A percentile compares a stretch with the other conserved stretches of the same genome.
Conservation (phyloP, 2,888 invertebrate genomes). For the Dynastes tityus region DNA sequence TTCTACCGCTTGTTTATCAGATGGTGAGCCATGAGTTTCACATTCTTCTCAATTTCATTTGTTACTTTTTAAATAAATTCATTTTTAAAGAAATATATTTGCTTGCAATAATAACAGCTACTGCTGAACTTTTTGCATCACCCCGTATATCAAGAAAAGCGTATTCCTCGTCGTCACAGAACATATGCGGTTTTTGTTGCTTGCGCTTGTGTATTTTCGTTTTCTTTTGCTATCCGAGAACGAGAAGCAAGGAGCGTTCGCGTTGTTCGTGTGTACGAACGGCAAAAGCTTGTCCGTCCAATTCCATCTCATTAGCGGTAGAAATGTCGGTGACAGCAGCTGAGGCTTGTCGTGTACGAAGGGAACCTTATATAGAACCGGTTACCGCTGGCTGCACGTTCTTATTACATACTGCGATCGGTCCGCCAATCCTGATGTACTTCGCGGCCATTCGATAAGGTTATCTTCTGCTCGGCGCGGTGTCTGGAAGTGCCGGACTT, state of each 20-base stretch:
- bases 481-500: conserved; percentile 51
- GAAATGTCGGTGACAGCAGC: conserved; percentile 70
- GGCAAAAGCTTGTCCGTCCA: conserved; percentile 69
- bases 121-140: background rate
- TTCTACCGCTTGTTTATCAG: too few relatives aligned
- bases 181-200: conserved; percentile 46
- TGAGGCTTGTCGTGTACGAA: conserved; percentile 65
- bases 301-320: conserved; percentile 72
- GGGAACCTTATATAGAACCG: conserved; percentile 70
- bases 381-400: conserved; percentile 63
- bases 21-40: too few relatives aligned
- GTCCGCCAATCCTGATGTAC: conserved; percentile 65
- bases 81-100: too few relatives aligned
- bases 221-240: conserved; percentile 38
- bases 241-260: conserved; percentile 28
- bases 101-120: background rate
- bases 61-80: too few relatives aligned
- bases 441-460: conserved; percentile 69
- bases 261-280: conserved; percentile 53
- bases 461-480: conserved; percentile 59
- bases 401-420: conserved; percentile 59
- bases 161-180: conserved; percentile 44
- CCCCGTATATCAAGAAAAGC: conserved; percentile 8
- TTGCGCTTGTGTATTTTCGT: conserved; percentile 36
- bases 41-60: too few relatives aligned